Conservation (phyloP, 2,113 vertebrate genomes). For the Dascyllus trimaculatus region DNA sequence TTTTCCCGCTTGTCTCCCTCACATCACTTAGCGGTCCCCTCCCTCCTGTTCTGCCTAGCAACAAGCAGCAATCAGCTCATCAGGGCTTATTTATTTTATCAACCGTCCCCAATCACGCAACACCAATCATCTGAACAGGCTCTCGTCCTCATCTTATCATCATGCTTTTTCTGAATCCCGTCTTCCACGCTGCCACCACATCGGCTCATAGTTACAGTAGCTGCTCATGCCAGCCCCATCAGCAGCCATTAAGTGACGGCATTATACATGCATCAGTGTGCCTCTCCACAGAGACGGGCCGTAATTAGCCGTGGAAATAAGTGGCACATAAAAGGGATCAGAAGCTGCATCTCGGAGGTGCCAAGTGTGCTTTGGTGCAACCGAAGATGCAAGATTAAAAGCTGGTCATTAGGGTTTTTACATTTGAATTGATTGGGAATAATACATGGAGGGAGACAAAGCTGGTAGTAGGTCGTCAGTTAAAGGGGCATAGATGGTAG, state of each 20-base stretch:
- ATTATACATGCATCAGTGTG: slow-evolving; percentile 57
- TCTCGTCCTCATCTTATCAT: slow-evolving; percentile 51
- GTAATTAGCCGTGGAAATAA: slow-evolving; percentile 64
- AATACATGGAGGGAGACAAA: background rate
- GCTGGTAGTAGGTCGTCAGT: background rate
- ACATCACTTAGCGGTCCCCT: slow-evolving; percentile 4
- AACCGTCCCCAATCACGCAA: slow-evolving; percentile 38
- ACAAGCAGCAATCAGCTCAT: slow-evolving; percentile 56
- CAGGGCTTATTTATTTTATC: slow-evolving; percentile 47
- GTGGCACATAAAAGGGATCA: slow-evolving; percentile 57
- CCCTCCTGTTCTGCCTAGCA: slow-evolving; percentile 63
- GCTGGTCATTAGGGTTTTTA: too few relatives aligned
- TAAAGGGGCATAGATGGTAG: background rate
- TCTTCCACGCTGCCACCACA: slow-evolving; percentile 53
- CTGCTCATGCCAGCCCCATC: slow-evolving; percentile 47
- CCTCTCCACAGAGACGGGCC: slow-evolving; percentile 44
- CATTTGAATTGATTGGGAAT: background rate
- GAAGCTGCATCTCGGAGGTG: slow-evolving; percentile 39
- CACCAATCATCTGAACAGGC: slow-evolving; percentile 50
- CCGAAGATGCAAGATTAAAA: too few relatives aligned
- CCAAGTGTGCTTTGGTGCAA: background rate
- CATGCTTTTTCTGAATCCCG: slow-evolving; percentile 40
- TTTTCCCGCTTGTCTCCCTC: background rate
- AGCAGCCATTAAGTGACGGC: slow-evolving; percentile 65
- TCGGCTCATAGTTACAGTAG: slow-evolving; percentile 43